Base-by-base conservation (phyloP, 2,113 vertebrate species). In the Pogonocichla stellata region DNA sequence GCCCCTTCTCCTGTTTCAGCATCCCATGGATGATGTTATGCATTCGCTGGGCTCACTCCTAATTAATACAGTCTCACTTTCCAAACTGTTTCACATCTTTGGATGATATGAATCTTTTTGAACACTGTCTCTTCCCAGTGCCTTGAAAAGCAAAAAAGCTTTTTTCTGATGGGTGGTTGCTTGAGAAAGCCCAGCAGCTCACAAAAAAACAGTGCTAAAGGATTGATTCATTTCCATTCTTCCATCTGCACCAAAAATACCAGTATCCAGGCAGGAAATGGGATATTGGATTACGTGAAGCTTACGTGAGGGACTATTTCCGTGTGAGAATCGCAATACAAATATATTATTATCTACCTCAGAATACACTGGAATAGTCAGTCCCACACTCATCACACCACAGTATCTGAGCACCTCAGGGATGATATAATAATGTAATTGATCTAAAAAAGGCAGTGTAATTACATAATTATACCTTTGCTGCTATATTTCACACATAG, bases 381-480 rank as follows among this genome's bases (percentile, higher is more conserved):
- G 75, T 80, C 81, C 87, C 67, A 77, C 79, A 73, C 64, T 80
- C 75, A 88, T 93, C 85, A 88, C 54, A 88, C 34, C 79, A 67
- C 88, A 74, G 92, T 86, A 94, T 86, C 79, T 70, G 87, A 94
- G 77, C 64, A 86, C 74, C 85, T 93, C 67, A 83, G 85, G 80
- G 90, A 90, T 80, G 56, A 86, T 48, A 94, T 70, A 94, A 95
- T 80, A 91, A 77, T 65, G 82, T 67, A 94, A 97, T 80, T 82
- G 69, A 86, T 90, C 54, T 92, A 80, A 90, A 95, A 94, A 92
- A 80, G 75, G 67, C 58, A 70, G 33, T 51, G 43, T 80, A 96
- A 94, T 97, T 97, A 93, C 83, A 80, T 90, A 95, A 96, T 97
- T 96, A 94, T 88, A 92, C 43, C 82, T 88, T 67, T 88, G 64